A percentile compares a stretch with the other conserved stretches of the same genome.
These are phyloP conservation scores for Chelon labrosus DNA, from an alignment of 2,797 vertebrate species.

Conservation along the genomic window DNA sequence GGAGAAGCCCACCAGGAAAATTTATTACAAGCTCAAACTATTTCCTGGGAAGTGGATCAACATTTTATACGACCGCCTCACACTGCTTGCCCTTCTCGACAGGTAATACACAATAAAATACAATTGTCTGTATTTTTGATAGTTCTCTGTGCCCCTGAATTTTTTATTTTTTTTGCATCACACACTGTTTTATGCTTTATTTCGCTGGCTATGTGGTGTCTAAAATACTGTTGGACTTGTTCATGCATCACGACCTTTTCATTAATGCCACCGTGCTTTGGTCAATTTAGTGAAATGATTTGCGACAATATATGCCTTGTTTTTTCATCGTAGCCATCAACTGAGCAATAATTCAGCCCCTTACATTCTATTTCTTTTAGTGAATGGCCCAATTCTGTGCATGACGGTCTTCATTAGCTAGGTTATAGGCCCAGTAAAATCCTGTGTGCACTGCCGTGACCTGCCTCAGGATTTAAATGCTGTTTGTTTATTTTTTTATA, in stretches of 20 bases:
- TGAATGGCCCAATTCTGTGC: background rate
- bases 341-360: background rate
- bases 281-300: background rate
- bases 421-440: background rate
- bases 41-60: conserved; percentile 96
- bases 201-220: background rate
- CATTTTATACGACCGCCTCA: conserved; percentile 94
- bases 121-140: no score
- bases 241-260: no score
- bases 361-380: background rate
- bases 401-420: background rate
- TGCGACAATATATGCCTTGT: background rate
- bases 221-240: background rate
- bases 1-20: conserved; percentile 89
- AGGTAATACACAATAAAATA: conserved; percentile 78
- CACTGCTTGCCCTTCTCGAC: conserved; percentile 92
- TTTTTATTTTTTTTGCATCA: no score
- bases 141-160: no score
- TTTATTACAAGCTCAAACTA: conserved; percentile 94
- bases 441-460: background rate
- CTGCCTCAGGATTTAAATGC: conserved; percentile 5
- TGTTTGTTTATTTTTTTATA: conserved; percentile 52
- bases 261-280: background rate
- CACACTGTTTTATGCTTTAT: background rate
- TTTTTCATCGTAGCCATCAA: background rate